Base-by-base conservation (phyloP, 1,140 invertebrate species). In the Oryctes rhinoceros region DNA sequence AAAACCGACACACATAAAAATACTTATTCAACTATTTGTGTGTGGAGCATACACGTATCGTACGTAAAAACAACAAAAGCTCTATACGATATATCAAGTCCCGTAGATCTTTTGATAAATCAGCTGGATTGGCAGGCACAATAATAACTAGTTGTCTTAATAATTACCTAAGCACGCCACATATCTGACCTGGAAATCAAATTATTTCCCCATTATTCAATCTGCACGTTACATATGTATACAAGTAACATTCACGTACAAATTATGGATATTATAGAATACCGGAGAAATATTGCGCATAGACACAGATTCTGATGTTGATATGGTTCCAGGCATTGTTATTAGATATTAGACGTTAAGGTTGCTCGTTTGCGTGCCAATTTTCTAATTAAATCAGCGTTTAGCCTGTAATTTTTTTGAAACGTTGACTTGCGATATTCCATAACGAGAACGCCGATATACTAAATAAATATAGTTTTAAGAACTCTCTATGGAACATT, bases 191-290 rank as follows among this genome's bases (percentile, higher is more conserved):
- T 59, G 53, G 53, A 59, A 59, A 59, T 59, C 15, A 59, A 59
- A 59, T 59, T 59, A 59, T 59, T 59, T 59, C 53, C 53, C 53
- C 53, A 59, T 59, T 59, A 59, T 59, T 59, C 53, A 59, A 59
- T 59, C 53, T 59, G 18, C 18, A 59, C 53, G 18, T 59, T n/a
- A 59, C 53, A 15, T 59, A 59, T 59, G 53, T 59, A 15, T 18
- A 59, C 15, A 59, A 6, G n/a, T 18, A 30, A 59, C 53, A 7
- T 59, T 59, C 15, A 59, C 18, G 18, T 18, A 18, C 18, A 18
- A 18, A 59, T 59, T 59, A 59, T 59, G 53, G 15, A 59, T 59
- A 59, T 59, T 59, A 59, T 59, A 18, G 53, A 59, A 59, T 59
- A 59, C 53, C 18, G 15, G 5, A 59, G 53, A 59, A 59, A 59